A percentile compares a stretch with the other conserved stretches of the same genome.
phyloP scores from a whole-genome alignment of 2,797 vertebrate species.

The Chiroxiphia lanceolata region DNA sequence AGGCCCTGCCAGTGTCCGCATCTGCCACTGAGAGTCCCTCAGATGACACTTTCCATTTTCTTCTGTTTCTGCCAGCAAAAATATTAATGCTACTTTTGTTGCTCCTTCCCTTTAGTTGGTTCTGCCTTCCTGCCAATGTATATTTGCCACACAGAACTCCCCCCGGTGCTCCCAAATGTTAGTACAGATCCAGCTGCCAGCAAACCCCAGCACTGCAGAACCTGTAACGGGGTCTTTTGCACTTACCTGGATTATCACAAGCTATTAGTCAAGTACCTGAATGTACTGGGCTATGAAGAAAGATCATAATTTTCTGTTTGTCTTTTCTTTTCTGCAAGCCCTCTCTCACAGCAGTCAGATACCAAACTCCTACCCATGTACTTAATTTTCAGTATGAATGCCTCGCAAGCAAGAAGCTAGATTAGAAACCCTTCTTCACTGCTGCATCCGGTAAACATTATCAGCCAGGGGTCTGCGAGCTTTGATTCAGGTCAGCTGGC shows the following conservation, averaged over 20 bases:
- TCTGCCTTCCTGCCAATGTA: neutral
- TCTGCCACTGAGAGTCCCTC: neutral
- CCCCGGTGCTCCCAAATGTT: neutral
- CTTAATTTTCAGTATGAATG: neutral
- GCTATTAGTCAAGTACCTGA: neutral
- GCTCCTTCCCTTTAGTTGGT: neutral
- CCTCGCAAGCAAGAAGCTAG: neutral
- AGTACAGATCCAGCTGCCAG: neutral
- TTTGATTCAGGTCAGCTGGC: constrained; percentile 33
- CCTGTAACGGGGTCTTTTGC: neutral
- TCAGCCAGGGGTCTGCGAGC: neutral
- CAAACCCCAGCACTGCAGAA: neutral
- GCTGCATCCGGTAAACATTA: constrained; percentile 16
- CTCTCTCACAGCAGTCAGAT: neutral
- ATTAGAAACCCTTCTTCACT: neutral
- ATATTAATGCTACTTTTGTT: neutral
- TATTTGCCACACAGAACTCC: neutral
- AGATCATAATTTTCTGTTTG: neutral
- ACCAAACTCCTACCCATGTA: neutral
- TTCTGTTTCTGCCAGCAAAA: constrained; percentile 18
- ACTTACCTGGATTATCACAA: neutral
- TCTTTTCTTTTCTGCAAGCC: neutral
- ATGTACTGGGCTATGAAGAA: neutral
- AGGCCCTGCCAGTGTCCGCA: neutral
- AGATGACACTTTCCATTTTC: neutral